These are phyloP conservation scores for Hippocampus kuda DNA, from an alignment of 2,797 vertebrate genomes.

Conservation along the genomic window DNA sequence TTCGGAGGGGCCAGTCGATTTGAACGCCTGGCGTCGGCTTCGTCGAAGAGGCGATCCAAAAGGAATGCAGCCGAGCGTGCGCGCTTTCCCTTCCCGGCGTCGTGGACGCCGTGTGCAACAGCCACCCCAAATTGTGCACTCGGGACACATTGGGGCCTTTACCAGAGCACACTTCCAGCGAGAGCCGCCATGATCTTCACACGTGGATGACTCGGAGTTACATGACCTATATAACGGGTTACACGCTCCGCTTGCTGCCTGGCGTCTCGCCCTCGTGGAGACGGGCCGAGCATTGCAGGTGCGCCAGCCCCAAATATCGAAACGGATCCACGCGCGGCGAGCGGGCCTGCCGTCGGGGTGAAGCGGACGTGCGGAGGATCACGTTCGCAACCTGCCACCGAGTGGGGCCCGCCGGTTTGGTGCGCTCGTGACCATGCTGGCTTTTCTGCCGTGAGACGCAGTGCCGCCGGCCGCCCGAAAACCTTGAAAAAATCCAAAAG, in stretches of 20 bases:
- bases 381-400: constrained; percentile 47
- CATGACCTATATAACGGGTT: constrained; percentile 75
- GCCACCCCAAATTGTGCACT: not conserved
- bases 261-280: constrained; percentile 59
- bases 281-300: constrained; percentile 66
- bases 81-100: not conserved
- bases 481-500: too few relatives aligned
- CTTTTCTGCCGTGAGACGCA: too few relatives aligned
- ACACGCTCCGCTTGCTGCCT: constrained; percentile 63
- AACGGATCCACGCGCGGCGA: constrained; percentile 20
- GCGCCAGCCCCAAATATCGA: constrained; percentile 26
- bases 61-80: not conserved
- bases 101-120: not conserved
- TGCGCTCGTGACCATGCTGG: constrained; percentile 20
- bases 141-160: constrained; percentile 24
- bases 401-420: constrained; percentile 42
- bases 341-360: constrained; percentile 34
- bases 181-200: constrained; percentile 67
- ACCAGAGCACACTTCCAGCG: constrained; percentile 39
- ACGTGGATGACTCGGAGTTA: constrained; percentile 69
- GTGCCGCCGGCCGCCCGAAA: too few relatives aligned
- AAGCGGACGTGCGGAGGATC: constrained; percentile 38
- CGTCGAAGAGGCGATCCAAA: not conserved
- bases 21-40: too few relatives aligned
- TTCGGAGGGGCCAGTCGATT: not conserved